Evolutionary conservation across 2,888 invertebrate species (phyloP).

Genomic region (Drosophila buzzatii): DNA sequence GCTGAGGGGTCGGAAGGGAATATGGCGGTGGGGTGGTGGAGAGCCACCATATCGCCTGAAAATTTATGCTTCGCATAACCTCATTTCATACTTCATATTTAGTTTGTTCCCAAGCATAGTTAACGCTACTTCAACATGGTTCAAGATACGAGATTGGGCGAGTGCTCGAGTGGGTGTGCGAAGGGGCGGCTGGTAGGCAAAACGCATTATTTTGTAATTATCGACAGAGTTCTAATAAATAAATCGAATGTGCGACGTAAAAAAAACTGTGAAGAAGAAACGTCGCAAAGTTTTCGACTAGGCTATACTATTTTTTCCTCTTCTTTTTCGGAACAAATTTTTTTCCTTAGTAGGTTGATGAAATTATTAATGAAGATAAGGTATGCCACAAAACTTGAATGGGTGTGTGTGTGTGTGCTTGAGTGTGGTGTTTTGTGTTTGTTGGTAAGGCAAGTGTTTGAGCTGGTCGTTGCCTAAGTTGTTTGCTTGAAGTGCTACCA

Average conservation of each 20-base stretch:
- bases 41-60: constrained; percentile 43
- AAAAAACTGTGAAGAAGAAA: constrained; percentile 7
- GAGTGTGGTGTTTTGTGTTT: constrained; percentile 4
- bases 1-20: background rate
- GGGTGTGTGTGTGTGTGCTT: constrained; percentile 13
- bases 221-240: constrained; percentile 82
- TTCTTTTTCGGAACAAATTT: background rate
- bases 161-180: background rate
- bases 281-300: constrained; percentile 49
- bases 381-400: constrained; percentile 59
- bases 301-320: constrained; percentile 38
- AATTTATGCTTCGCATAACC: constrained; percentile 75
- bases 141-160: constrained; percentile 25
- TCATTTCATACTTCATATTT: constrained; percentile 57
- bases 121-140: constrained; percentile 44
- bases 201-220: constrained; percentile 83
- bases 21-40: background rate
- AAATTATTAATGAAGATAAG: constrained; percentile 82
- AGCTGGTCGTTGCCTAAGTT: background rate
- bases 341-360: constrained; percentile 72
- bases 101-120: constrained; percentile 70
- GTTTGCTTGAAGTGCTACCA: constrained; percentile 15
- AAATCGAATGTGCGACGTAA: constrained; percentile 57
- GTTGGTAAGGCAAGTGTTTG: constrained; percentile 1
- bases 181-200: constrained; percentile 36